phyloP scores from a whole-genome alignment of 2,797 vertebrate species.

The Meda fulgida region DNA sequence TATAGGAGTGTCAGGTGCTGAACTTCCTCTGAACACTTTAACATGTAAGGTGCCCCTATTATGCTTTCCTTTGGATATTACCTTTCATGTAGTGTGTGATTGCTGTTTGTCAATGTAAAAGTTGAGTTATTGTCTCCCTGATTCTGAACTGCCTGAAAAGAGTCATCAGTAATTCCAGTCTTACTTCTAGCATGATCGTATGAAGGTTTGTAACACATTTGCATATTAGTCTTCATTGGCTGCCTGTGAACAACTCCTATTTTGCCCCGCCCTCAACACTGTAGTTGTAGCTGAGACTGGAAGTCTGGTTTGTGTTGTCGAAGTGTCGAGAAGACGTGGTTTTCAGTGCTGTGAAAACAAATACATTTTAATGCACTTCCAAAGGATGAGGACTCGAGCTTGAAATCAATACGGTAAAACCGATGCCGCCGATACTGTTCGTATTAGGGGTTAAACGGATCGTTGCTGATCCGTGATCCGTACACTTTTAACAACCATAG shows the following conservation, averaged over 20 bases:
- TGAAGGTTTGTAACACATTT: not conserved
- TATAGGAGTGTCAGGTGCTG: not conserved
- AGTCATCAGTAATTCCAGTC: not conserved
- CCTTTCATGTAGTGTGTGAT: not conserved
- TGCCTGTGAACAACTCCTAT: not conserved
- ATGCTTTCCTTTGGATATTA: not conserved
- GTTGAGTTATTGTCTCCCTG: not conserved
- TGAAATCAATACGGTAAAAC: not conserved
- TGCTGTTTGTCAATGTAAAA: not conserved
- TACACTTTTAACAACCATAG: too few species aligned
- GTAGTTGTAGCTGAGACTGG: not conserved
- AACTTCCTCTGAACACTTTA: not conserved
- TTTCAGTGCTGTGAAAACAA: not conserved
- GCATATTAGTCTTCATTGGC: not conserved
- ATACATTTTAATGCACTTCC: not conserved
- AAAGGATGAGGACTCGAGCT: not conserved
- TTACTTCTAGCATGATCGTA: not conserved
- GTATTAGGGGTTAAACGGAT: too few species aligned
- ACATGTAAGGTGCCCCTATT: not conserved
- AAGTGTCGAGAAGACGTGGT: not conserved
- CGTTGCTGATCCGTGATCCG: too few species aligned
- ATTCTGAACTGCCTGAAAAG: not conserved
- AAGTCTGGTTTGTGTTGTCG: not conserved
- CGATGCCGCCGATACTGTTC: too few species aligned
- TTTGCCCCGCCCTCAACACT: not conserved